Base-by-base conservation (phyloP, 2,888 invertebrate genomes). In the Leucozona laternaria region DNA sequence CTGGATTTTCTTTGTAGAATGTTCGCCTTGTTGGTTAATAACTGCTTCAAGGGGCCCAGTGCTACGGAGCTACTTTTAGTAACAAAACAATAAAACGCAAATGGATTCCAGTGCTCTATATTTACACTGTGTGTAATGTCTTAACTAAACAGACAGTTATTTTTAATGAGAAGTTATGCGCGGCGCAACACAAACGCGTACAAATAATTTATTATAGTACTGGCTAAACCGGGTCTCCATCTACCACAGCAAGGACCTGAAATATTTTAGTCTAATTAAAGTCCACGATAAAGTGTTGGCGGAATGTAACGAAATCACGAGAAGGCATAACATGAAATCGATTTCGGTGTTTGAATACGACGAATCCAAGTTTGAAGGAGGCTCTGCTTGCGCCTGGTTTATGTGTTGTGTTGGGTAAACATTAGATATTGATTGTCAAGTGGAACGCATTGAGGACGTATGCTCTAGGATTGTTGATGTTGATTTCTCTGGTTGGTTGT, bases 381-480 rank as follows among this genome's bases (percentile, higher is more conserved):
- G 48, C 11, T 48, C 43, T 15, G n/a, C 6, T 17, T 28, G 31
- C 1, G 1, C 8, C 7, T 31, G 64, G 34, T 66, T 78, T 48
- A 25, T 53, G 64, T 40, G 66, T 45, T 60, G 60, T 50, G 79
- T 45, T 77, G 60, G 22, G 72, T 62, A 80, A 85, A 85, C 77
- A 80, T 50, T 66, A 62, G 71, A 77, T 80, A 85, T 85, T 85
- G 85, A 85, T 80, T 85, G 76, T 77, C 40, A 77, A 85, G 80
- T 77, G 55, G 66, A 72, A 62, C 60, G 48, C 60, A 55, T 79
- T 48, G 31, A 55, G 79, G 64, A 40, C 71, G 60, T 57, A 53
- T 60, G 45, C 48, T 57, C 2, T 17, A 20, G 17, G 37, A 55
- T 55, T 57, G 64, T 66, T 76, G 55, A 34, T 50, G 64, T 66